Evolutionary conservation across 2,113 vertebrate species (phyloP).

Genomic region (Bombycilla garrulus): DNA sequence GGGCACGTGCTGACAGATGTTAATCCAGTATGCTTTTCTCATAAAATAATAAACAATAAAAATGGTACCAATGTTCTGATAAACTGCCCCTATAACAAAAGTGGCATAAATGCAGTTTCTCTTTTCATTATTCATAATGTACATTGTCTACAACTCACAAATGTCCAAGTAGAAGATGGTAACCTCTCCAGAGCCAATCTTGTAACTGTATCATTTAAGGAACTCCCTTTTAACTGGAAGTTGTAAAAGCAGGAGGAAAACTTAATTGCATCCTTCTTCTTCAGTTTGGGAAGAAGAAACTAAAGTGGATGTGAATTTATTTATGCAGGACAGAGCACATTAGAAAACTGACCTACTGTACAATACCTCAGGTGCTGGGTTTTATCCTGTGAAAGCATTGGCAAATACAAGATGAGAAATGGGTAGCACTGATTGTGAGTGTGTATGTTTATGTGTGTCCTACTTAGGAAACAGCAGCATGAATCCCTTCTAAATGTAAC

Average conservation of each 20-base stretch:
- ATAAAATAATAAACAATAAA: slow-evolving; percentile 4
- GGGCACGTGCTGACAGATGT: background rate
- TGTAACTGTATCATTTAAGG: background rate
- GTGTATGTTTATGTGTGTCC: background rate
- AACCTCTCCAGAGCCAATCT: background rate
- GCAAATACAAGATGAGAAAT: background rate
- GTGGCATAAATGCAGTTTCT: background rate
- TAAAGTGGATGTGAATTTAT: background rate
- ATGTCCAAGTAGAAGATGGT: background rate
- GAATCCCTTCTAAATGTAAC: background rate
- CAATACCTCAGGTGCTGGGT: background rate
- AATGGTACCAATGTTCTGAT: background rate
- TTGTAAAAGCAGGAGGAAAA: background rate
- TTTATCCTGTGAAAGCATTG: background rate
- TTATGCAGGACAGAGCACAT: background rate
- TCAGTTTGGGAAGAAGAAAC: background rate
- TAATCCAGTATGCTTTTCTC: background rate
- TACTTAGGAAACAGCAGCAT: background rate
- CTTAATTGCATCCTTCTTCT: background rate
- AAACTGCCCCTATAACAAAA: background rate
- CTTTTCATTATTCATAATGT: background rate
- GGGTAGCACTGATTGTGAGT: background rate
- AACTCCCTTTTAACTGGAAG: background rate
- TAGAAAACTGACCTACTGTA: background rate
- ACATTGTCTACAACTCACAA: background rate